A percentile compares a stretch with the other conserved stretches of the same genome.
These are phyloP conservation scores for Florisuga fusca DNA, from an alignment of 2,797 vertebrate species.

Conservation along the genomic window DNA sequence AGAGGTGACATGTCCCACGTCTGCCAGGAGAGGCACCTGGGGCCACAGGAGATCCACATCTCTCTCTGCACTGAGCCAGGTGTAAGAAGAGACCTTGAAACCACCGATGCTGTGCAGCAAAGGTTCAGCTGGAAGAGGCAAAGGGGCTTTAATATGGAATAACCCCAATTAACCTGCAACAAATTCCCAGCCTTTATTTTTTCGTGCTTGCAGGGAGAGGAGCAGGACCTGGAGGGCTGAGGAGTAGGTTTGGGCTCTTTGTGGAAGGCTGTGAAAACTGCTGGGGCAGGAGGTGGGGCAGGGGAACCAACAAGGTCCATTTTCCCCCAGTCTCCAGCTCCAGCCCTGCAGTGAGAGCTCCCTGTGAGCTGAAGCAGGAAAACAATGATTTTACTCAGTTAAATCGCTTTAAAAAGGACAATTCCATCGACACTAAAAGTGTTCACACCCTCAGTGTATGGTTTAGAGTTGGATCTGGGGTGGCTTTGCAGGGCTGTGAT, in stretches of 20 bases:
- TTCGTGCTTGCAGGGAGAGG: neutral
- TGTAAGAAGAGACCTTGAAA: rapidly evolving
- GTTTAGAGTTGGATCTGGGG: neutral
- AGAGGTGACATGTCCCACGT: rapidly evolving
- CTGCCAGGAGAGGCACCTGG: neutral
- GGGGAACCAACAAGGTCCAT: neutral
- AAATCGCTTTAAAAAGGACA: neutral
- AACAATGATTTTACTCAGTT: neutral
- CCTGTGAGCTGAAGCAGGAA: neutral
- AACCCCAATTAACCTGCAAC: conserved; percentile 51
- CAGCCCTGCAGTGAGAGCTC: neutral
- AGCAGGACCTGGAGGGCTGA: neutral
- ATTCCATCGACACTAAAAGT: neutral
- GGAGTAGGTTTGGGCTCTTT: neutral
- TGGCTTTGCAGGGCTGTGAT: neutral
- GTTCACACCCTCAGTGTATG: rapidly evolving
- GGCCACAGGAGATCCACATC: neutral
- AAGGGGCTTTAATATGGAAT: conserved; percentile 6
- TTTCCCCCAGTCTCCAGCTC: neutral
- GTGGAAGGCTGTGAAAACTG: neutral
- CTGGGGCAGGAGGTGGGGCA: neutral
- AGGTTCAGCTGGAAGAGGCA: neutral
- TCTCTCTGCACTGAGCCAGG: neutral
- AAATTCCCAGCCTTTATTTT: neutral
- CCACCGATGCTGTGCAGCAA: rapidly evolving